Evolutionary conservation across 2,888 invertebrate genomes (phyloP).

Genomic region (Clivina fossor): DNA sequence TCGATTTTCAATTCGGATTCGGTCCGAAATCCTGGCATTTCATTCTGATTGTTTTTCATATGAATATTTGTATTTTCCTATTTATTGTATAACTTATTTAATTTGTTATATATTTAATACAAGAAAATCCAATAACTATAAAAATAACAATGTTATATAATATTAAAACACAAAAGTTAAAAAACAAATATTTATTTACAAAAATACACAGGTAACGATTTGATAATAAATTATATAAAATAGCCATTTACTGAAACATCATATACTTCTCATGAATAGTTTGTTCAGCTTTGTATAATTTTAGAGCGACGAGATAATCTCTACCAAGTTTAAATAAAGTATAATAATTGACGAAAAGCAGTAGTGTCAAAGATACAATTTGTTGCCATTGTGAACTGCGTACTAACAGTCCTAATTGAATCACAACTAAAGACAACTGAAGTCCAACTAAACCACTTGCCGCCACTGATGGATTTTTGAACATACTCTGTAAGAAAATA

Average conservation of each 20-base stretch:
- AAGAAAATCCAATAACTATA: too few species aligned
- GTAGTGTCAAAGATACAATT: conserved; percentile 79
- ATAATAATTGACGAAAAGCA: conserved; percentile 89
- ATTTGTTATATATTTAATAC: too few species aligned
- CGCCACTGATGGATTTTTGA: conserved; percentile 80
- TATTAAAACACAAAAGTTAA: too few species aligned
- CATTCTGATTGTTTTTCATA: too few species aligned
- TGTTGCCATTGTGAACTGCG: conserved; percentile 90
- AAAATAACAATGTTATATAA: too few species aligned
- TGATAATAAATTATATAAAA: conserved; percentile 22
- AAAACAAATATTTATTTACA: conserved; percentile 28
- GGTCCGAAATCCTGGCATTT: too few species aligned
- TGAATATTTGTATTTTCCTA: too few species aligned
- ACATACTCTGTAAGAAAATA: conserved; percentile 76
- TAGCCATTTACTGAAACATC: conserved; percentile 26
- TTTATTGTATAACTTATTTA: too few species aligned
- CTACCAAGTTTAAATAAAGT: conserved; percentile 86
- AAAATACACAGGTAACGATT: conserved; percentile 13
- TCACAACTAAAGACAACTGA: conserved; percentile 68
- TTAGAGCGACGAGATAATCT: conserved; percentile 83
- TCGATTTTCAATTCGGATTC: too few species aligned
- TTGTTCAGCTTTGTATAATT: conserved; percentile 74
- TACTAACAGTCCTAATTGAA: conserved; percentile 78
- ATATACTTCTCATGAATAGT: conserved; percentile 64
- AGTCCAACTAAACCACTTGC: conserved; percentile 73